Evolutionary conservation across 2,113 vertebrate genomes (phyloP), one percentile per base, ranked within the genome.

Genomic region (Archilochus colubris): DNA sequence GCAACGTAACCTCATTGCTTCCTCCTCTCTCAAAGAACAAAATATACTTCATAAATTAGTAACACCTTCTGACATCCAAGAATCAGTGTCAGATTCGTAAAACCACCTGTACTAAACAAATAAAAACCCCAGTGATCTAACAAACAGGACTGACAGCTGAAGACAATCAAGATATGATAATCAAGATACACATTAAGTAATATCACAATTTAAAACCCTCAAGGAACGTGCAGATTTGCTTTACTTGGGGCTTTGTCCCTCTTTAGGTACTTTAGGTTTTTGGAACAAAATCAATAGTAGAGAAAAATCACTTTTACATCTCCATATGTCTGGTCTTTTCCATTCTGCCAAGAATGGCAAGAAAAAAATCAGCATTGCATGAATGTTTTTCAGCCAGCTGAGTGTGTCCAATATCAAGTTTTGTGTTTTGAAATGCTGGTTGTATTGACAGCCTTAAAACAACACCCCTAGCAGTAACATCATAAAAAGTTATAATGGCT

Each of bases 261-360:
- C 33, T 72, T 74, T 62, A 76, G 94, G 89, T 68, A 88, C 62
- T 1, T 38, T 38, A 38, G 36, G 11, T 75, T 59, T 82, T 6
- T 93, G 82, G 83, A 95, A 86, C 51, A 78, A 82, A 92, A 86
- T 77, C 95, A 91, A 28, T 54, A 87, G 78, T 5, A 87, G 25
- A 80, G 58, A 77, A 91, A 95, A 95, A 82, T 70, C 3, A 94
- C 94, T 96, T 97, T 96, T 90, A 93, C 87, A 48, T 75, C 86
- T 88, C 92, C 93, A 84, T 90, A 88, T 94, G 94, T 36, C 92
- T 72, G 73, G 74, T 66, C 64, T 90, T 79, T 58, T 20, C 92
- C 75, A 64, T 63, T 76, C 84, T 89, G 58, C 89, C 53, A 54
- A 95, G 77, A 92, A 87, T 1, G 20, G 69, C 33, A 79, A 88